Evolutionary conservation across 2,797 vertebrate species (phyloP).

Genomic region (Taenioides sp.): DNA sequence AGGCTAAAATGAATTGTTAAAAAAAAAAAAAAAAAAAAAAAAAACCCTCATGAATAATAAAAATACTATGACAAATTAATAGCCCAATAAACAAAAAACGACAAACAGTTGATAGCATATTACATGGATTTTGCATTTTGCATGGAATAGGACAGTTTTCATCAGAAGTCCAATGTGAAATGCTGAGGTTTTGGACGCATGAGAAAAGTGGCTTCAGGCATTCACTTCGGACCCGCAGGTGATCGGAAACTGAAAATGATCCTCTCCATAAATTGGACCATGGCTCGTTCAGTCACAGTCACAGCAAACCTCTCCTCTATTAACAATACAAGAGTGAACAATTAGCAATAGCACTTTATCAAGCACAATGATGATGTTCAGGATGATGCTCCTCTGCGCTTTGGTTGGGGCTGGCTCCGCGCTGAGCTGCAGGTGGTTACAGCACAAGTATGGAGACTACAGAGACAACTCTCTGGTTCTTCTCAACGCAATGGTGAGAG

Average conservation of each 20-base stretch:
- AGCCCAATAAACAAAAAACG: neutral
- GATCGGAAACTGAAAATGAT: neutral
- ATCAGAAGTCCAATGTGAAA: constrained; percentile 1
- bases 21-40: too few relatives aligned
- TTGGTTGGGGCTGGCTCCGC: constrained; percentile 20
- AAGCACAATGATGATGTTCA: constrained; percentile 34
- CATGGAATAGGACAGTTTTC: neutral
- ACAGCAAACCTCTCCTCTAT: neutral
- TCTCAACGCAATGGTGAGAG: constrained; percentile 54
- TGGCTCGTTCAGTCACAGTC: constrained; percentile 2
- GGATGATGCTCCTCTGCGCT: constrained; percentile 20
- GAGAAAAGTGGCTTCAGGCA: constrained; percentile 3
- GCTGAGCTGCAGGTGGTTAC: constrained; percentile 61
- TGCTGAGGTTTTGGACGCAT: neutral
- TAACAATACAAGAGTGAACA: neutral
- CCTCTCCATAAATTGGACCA: neutral
- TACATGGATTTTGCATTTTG: neutral
- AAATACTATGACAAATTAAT: neutral
- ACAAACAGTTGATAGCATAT: neutral
- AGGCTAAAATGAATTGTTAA: too few relatives aligned
- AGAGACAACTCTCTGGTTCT: constrained; percentile 38
- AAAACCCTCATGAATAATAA: too few relatives aligned
- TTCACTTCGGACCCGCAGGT: neutral
- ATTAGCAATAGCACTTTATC: neutral
- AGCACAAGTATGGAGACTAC: constrained; percentile 49